phyloP scores from a whole-genome alignment of 2,888 invertebrate genomes.

The Anodontia alba region DNA sequence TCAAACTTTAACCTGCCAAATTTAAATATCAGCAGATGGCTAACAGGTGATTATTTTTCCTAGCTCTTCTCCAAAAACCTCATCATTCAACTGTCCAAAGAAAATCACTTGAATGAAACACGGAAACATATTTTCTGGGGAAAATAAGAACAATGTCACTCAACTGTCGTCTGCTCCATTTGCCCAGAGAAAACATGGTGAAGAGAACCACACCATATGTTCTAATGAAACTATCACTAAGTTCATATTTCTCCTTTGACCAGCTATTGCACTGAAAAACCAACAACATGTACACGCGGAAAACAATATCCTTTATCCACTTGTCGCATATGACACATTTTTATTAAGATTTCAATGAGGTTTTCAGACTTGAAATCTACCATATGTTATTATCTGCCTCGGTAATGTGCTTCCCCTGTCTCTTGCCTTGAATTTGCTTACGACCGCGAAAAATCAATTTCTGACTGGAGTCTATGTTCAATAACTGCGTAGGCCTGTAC shows the following conservation, averaged over 20 bases:
- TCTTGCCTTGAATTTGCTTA: constrained; percentile 1
- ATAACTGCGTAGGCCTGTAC: constrained; percentile 5
- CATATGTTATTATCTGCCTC: constrained; percentile 15
- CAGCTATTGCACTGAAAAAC: neutral
- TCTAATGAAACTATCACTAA: neutral
- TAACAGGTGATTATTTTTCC: too few species aligned
- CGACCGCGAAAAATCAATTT: constrained; percentile 8
- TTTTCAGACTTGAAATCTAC: constrained; percentile 17
- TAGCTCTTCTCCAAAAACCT: too few species aligned
- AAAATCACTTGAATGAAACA: too few species aligned
- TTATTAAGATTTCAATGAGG: neutral
- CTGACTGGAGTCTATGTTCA: neutral
- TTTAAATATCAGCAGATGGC: too few species aligned
- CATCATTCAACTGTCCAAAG: too few species aligned
- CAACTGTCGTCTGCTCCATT: too few species aligned
- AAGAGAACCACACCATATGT: neutral
- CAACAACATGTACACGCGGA: neutral
- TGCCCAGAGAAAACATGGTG: too few species aligned
- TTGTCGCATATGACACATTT: neutral
- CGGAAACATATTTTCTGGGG: too few species aligned
- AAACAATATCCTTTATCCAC: neutral
- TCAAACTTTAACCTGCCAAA: too few species aligned
- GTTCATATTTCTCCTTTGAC: neutral
- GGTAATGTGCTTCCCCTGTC: neutral
- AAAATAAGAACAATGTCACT: too few species aligned